phyloP scores from a whole-genome alignment of 1,140 invertebrate species.

The Anoplolepis gracilipes region DNA sequence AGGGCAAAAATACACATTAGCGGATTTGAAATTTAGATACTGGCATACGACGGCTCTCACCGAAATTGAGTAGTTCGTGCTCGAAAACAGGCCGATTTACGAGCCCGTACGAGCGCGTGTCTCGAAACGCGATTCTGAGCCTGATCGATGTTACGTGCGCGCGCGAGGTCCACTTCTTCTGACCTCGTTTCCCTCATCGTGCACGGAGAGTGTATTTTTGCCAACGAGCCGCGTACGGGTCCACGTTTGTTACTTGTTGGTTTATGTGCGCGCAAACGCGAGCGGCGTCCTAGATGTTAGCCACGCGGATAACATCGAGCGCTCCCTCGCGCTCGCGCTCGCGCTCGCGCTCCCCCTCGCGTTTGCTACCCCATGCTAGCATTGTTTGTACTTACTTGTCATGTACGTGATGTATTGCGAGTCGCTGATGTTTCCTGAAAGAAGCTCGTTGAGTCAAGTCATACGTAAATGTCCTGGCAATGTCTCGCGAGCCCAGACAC shows the following conservation, averaged over 20 bases:
- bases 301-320: conserved; percentile 49
- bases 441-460: conserved; percentile 82
- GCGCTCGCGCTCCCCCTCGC: no score
- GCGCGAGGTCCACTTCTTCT: conserved; percentile 57
- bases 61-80: conserved; percentile 63
- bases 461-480: conserved; percentile 70
- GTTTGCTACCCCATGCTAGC: background rate
- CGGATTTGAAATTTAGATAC: conserved; percentile 85
- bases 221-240: conserved; percentile 22
- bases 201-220: conserved; percentile 44
- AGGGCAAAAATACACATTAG: conserved; percentile 85
- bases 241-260: conserved; percentile 32
- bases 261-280: conserved; percentile 42
- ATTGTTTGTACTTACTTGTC: conserved; percentile 84
- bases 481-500: conserved; percentile 50
- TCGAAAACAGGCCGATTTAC: conserved; percentile 67
- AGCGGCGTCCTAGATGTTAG: conserved; percentile 42
- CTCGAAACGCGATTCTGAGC: conserved; percentile 18
- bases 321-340: no score
- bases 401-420: conserved; percentile 85
- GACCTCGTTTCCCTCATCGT: conserved; percentile 33
- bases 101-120: conserved; percentile 33
- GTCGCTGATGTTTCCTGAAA: conserved; percentile 86
- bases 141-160: conserved; percentile 51
- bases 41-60: conserved; percentile 21